phyloP scores from a whole-genome alignment of 2,888 invertebrate species.

The Theodoxus fluviatilis region DNA sequence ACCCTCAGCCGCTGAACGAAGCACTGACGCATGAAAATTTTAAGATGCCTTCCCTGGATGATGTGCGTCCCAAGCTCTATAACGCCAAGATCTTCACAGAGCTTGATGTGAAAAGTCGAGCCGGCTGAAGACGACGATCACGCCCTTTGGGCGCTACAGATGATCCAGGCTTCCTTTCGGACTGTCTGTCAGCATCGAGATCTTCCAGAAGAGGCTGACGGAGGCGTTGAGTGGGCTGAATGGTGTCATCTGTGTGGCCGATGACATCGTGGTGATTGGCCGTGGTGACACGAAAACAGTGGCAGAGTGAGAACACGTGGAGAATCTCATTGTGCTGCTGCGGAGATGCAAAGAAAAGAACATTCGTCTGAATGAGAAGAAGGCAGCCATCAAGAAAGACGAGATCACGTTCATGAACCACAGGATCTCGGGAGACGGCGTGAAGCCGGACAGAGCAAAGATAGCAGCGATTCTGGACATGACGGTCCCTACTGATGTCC shows the following conservation, averaged over 20 bases:
- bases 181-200: constrained; percentile 36
- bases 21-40: constrained; percentile 31
- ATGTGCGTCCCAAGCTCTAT: constrained; percentile 36
- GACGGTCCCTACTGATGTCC: constrained; percentile 31
- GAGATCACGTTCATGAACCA: constrained; percentile 34
- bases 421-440: constrained; percentile 32
- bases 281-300: constrained; percentile 24
- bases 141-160: constrained; percentile 28
- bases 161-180: constrained; percentile 33
- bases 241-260: constrained; percentile 30
- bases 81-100: constrained; percentile 38
- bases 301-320: constrained; percentile 22
- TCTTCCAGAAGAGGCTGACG: constrained; percentile 34
- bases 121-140: constrained; percentile 32
- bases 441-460: constrained; percentile 33
- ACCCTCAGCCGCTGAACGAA: constrained; percentile 38
- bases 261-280: constrained; percentile 33
- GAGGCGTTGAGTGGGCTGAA: constrained; percentile 32
- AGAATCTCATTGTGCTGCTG: constrained; percentile 15
- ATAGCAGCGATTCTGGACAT: constrained; percentile 32
- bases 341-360: constrained; percentile 25
- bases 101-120: constrained; percentile 36
- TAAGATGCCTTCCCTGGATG: constrained; percentile 36
- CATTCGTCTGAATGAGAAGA: constrained; percentile 30
- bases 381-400: constrained; percentile 7